These are phyloP conservation scores for Epizoanthus scotinus DNA, from an alignment of 92 coral and sea anemone genomes.

Conservation along the genomic window DNA sequence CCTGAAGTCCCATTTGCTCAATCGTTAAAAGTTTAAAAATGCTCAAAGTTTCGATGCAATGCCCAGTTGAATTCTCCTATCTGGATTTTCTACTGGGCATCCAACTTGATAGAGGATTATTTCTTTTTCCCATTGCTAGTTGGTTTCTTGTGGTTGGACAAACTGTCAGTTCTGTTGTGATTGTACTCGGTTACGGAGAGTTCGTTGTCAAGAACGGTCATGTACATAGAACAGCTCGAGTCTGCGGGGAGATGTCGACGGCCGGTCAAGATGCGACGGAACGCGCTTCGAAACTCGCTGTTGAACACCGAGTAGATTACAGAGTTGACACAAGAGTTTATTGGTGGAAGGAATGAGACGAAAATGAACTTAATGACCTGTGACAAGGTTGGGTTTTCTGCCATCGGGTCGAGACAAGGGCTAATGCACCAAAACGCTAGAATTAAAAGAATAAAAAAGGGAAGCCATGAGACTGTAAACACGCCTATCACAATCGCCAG, in stretches of 20 bases:
- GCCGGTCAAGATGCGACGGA: conserved; percentile 32
- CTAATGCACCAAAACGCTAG: conserved; percentile 68
- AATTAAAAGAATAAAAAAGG: conserved; percentile 65
- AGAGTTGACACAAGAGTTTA: conserved; percentile 54
- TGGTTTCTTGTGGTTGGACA: neutral
- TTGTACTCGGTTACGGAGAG: conserved; percentile 25
- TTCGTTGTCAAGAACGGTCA: neutral
- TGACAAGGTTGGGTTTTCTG: conserved; percentile 6
- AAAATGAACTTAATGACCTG: conserved; percentile 27
- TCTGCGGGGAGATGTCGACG: neutral
- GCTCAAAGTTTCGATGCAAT: no score
- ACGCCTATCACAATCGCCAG: conserved; percentile 90
- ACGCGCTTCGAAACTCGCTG: conserved; percentile 56
- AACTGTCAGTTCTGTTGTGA: conserved; percentile 32
- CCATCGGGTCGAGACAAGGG: neutral
- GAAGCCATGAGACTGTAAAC: conserved; percentile 92
- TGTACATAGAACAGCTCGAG: conserved; percentile 12
- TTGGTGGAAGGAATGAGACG: conserved; percentile 47
- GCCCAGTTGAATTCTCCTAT: neutral
- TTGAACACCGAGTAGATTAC: conserved; percentile 58
- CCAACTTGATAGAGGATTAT: neutral
- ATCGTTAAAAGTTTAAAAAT: no score
- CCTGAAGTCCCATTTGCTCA: no score
- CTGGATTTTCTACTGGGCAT: neutral
- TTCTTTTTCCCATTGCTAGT: conserved; percentile 9